phyloP scores from a whole-genome alignment of 35 echinoderm and acorn worm genomes.

The Hemicentrotus pulcherrimus region DNA sequence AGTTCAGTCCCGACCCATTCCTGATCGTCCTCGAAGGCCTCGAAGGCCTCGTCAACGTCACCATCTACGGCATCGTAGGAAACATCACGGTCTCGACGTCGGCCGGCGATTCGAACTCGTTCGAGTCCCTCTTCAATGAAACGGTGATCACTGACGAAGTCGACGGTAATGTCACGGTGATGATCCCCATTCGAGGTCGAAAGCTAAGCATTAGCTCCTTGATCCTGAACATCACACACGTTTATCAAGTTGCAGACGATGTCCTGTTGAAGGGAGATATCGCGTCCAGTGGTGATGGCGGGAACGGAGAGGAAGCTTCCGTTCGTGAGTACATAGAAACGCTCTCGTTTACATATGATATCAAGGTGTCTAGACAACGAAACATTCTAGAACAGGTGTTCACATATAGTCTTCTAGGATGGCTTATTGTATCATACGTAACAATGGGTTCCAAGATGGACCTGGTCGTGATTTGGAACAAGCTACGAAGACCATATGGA shows the following conservation, averaged over 20 bases:
- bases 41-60: background rate
- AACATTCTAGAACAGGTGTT: slow-evolving; percentile 26
- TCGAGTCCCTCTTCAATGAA: slow-evolving; percentile 5
- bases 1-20: slow-evolving; percentile 8
- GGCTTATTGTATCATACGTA: slow-evolving; percentile 75
- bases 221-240: background rate
- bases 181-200: background rate
- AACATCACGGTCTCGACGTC: background rate
- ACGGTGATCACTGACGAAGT: background rate
- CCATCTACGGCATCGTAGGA: slow-evolving; percentile 6
- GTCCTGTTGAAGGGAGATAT: background rate
- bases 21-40: background rate
- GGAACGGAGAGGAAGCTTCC: background rate
- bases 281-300: background rate
- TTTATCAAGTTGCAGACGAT: slow-evolving; percentile 3
- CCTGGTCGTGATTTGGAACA: slow-evolving; percentile 65
- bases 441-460: slow-evolving; percentile 81
- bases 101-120: background rate
- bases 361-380: slow-evolving; percentile 35
- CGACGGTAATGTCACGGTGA: slow-evolving; percentile 14
- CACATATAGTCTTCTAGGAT: slow-evolving; percentile 55
- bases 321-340: background rate
- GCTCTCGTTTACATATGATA: background rate
- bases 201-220: slow-evolving; percentile 25
- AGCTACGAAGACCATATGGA: slow-evolving; percentile 67